Percentiles rank a stretch among this genome's conserved stretches.
phyloP scores from a whole-genome alignment of 2,113 vertebrate genomes.

The Chlorodrepanis virens region DNA sequence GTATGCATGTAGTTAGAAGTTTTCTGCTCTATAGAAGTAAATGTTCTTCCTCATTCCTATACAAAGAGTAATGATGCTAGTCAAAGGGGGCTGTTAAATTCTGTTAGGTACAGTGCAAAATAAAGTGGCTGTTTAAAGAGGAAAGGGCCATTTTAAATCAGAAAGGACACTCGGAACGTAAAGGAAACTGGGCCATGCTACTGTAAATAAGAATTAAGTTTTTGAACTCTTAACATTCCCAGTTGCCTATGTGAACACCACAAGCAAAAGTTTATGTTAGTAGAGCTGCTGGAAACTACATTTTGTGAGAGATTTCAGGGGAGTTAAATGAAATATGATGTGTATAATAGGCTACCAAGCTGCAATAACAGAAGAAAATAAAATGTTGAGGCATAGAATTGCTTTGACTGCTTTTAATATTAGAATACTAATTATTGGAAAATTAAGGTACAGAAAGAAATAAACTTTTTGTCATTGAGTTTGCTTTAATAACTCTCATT shows the following conservation, averaged over 20 bases:
- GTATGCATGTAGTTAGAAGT: not conserved
- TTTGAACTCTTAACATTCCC: not conserved
- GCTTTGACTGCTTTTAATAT: not conserved
- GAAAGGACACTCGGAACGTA: not conserved
- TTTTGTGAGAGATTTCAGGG: not conserved
- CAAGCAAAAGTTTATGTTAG: not conserved
- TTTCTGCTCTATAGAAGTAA: not conserved
- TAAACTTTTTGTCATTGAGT: not conserved
- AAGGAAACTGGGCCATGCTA: not conserved
- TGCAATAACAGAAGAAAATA: not conserved
- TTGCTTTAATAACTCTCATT: not conserved
- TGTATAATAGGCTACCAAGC: not conserved
- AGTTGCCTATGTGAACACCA: not conserved
- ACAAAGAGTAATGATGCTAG: not conserved
- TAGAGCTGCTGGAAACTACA: not conserved
- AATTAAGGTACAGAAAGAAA: not conserved
- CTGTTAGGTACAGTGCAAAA: not conserved
- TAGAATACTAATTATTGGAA: not conserved
- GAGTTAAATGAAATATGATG: not conserved
- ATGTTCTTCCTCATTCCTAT: not conserved
- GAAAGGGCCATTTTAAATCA: not conserved
- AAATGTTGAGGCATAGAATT: not conserved
- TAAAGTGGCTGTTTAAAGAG: not conserved
- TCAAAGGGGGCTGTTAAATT: not conserved
- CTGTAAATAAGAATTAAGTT: not conserved